Evolutionary conservation across 2,888 invertebrate genomes (phyloP).

Genomic region (Oscheius myriophilus): DNA sequence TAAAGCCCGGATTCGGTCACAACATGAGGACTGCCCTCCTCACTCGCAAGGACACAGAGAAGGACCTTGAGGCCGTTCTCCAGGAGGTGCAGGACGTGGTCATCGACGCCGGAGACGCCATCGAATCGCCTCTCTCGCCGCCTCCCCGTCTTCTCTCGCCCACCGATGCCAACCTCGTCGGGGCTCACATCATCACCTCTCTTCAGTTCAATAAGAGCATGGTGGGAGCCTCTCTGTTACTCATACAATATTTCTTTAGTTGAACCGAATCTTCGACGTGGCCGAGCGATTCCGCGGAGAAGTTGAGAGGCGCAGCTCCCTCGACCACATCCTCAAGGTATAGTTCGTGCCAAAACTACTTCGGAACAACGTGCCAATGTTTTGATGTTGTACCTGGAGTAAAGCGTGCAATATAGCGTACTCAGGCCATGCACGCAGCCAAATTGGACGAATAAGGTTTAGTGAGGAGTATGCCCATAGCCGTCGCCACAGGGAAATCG

Average conservation of each 20-base stretch:
- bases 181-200: conserved; percentile 86
- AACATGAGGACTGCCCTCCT: conserved; percentile 77
- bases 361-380: too few relatives aligned
- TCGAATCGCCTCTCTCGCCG: conserved; percentile 32
- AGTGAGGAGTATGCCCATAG: too few relatives aligned
- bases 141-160: conserved; percentile 42
- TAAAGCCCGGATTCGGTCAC: conserved; percentile 86
- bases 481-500: too few relatives aligned
- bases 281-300: conserved; percentile 86
- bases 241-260: too few relatives aligned
- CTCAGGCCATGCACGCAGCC: too few relatives aligned
- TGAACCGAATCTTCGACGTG: conserved; percentile 91
- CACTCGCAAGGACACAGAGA: conserved; percentile 5
- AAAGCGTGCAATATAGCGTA: too few relatives aligned
- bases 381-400: too few relatives aligned
- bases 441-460: too few relatives aligned
- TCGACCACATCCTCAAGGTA: conserved; percentile 87
- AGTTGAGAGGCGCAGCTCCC: conserved; percentile 83
- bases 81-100: conserved; percentile 16
- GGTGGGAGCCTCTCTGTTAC: conserved; percentile 74
- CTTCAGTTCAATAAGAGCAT: conserved; percentile 81
- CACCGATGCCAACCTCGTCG: conserved; percentile 73
- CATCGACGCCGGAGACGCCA: conserved; percentile 3
- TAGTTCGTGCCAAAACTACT: too few relatives aligned
- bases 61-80: conserved; percentile 9